Evolutionary conservation across 35 echinoderm and acorn worm species (phyloP).

Genomic region (Lytechinus pictus): DNA sequence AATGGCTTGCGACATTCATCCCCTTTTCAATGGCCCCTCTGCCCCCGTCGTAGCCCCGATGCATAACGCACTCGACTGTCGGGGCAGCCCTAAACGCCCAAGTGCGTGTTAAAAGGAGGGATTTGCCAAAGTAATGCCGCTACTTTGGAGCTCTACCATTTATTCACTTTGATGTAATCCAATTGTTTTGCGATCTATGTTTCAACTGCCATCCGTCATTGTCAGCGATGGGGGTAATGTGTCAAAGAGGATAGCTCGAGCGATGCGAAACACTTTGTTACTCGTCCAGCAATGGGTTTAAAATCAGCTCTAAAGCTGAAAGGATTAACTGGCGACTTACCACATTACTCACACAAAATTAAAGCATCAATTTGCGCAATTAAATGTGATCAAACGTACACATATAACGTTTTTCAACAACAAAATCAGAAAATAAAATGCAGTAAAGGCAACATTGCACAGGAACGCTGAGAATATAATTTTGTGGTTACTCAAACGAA

Average conservation of each 20-base stretch:
- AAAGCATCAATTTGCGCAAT: neutral
- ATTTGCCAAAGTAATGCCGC: conserved; percentile 43
- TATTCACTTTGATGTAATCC: conserved; percentile 45
- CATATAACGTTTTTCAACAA: neutral
- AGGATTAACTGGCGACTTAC: neutral
- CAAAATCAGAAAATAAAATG: neutral
- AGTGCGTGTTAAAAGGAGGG: conserved; percentile 50
- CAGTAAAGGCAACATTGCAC: neutral
- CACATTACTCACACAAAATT: neutral
- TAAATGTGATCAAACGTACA: neutral
- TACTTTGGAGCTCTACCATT: conserved; percentile 40
- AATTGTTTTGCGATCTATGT: conserved; percentile 36
- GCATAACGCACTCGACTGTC: conserved; percentile 17
- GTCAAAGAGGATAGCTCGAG: neutral
- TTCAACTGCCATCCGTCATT: conserved; percentile 21
- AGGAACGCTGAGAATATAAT: too few species aligned
- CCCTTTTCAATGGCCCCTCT: conserved; percentile 23
- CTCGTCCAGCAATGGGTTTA: neutral
- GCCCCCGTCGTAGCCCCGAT: conserved; percentile 1
- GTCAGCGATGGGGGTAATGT: neutral
- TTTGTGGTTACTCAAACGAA: too few species aligned
- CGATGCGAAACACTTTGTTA: neutral
- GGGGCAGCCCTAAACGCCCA: neutral
- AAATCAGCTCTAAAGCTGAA: neutral
- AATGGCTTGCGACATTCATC: conserved; percentile 4